phyloP scores from a whole-genome alignment of 2,888 invertebrate species.

The Agapetus fuscipes region DNA sequence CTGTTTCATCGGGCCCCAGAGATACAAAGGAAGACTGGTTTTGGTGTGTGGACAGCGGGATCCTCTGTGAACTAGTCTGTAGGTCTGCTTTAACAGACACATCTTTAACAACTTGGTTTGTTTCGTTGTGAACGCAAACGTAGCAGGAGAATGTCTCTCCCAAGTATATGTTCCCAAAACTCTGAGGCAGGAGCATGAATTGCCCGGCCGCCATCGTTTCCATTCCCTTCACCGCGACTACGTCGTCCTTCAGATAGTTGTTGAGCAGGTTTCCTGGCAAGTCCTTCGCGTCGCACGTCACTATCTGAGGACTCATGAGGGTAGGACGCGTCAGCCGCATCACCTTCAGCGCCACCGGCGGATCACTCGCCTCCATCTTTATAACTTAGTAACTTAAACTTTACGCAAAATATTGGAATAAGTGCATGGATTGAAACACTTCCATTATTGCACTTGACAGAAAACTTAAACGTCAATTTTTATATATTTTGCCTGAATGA shows the following conservation, averaged over 20 bases:
- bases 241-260: slow-evolving; percentile 69
- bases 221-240: slow-evolving; percentile 70
- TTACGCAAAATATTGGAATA: too few relatives aligned
- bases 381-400: too few relatives aligned
- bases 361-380: slow-evolving; percentile 50
- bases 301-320: slow-evolving; percentile 68
- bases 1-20: slow-evolving; percentile 68
- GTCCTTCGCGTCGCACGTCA: slow-evolving; percentile 79
- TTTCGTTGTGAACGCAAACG: slow-evolving; percentile 94
- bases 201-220: slow-evolving; percentile 81
- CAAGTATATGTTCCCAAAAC: slow-evolving; percentile 95
- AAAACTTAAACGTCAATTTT: too few relatives aligned
- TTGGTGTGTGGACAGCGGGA: slow-evolving; percentile 68
- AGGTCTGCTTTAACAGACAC: slow-evolving; percentile 86
- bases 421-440: too few relatives aligned
- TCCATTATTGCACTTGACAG: too few relatives aligned
- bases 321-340: slow-evolving; percentile 93
- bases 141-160: slow-evolving; percentile 98
- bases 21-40: slow-evolving; percentile 50
- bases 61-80: slow-evolving; percentile 84
- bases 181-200: slow-evolving; percentile 88
- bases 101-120: slow-evolving; percentile 71
- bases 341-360: slow-evolving; percentile 62
- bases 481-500: too few relatives aligned
- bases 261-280: slow-evolving; percentile 74